These are phyloP conservation scores for Listronotus bonariensis DNA, from an alignment of 1,140 invertebrate species.

Conservation along the genomic window DNA sequence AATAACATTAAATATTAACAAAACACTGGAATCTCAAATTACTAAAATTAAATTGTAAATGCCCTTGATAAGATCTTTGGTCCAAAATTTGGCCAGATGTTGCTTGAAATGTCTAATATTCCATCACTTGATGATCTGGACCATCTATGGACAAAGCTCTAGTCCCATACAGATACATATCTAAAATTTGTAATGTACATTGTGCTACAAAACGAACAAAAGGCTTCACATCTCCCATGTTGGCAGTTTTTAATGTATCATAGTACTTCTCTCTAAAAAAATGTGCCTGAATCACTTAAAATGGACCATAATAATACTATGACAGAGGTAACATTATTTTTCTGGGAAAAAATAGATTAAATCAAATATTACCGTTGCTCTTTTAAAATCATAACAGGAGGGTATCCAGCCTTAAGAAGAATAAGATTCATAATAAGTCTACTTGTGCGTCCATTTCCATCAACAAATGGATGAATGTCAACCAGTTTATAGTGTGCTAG, in stretches of 20 bases:
- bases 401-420: slow-evolving; percentile 97
- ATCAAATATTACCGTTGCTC: slow-evolving; percentile 68
- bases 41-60: neutral
- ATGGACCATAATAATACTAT: neutral
- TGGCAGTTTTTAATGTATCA: slow-evolving; percentile 84
- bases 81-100: slow-evolving; percentile 2
- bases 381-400: slow-evolving; percentile 93
- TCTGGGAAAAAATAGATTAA: neutral
- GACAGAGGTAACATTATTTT: neutral
- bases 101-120: slow-evolving; percentile 9
- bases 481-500: slow-evolving; percentile 96
- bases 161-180: slow-evolving; percentile 88
- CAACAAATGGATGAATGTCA: slow-evolving; percentile 90
- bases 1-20: too few relatives aligned
- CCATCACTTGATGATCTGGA: slow-evolving; percentile 32
- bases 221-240: slow-evolving; percentile 89
- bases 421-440: slow-evolving; percentile 95
- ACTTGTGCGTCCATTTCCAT: slow-evolving; percentile 95
- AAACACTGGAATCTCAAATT: too few relatives aligned
- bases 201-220: slow-evolving; percentile 95
- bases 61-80: slow-evolving; percentile 1
- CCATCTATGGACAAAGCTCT: slow-evolving; percentile 43
- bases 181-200: slow-evolving; percentile 91
- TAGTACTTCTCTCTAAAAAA: slow-evolving; percentile 73
- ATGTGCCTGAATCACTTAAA: slow-evolving; percentile 6